Conservation (phyloP, 2,797 vertebrate species). For the Xenops minutus region DNA sequence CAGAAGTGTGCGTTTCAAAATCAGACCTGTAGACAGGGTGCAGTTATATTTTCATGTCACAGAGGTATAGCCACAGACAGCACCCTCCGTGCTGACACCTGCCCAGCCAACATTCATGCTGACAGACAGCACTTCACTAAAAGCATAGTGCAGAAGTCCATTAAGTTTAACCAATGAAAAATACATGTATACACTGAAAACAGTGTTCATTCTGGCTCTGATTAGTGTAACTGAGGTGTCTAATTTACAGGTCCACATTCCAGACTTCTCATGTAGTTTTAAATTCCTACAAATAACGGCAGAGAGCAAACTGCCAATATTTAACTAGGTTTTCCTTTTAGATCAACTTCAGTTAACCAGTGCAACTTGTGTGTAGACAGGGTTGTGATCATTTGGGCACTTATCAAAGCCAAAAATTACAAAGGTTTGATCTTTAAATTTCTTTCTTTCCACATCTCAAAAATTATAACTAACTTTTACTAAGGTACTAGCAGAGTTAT, state of each 20-base stretch:
- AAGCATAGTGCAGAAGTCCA: background rate
- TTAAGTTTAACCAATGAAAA: background rate
- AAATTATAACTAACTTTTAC: background rate
- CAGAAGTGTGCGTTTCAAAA: background rate
- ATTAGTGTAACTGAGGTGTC: background rate
- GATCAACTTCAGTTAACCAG: background rate
- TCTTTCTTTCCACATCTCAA: background rate
- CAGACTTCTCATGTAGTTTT: background rate
- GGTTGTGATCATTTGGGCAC: background rate
- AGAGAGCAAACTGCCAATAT: background rate
- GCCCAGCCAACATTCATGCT: background rate
- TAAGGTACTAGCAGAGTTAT: background rate
- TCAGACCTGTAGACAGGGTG: background rate
- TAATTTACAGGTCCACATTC: background rate
- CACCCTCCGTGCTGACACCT: background rate
- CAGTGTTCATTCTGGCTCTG: background rate
- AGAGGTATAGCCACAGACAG: background rate
- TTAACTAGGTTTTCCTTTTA: background rate
- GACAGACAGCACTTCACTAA: background rate
- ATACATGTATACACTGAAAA: background rate
- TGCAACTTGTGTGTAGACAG: background rate
- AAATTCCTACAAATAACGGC: background rate
- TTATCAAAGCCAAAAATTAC: background rate
- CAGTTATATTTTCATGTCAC: background rate
- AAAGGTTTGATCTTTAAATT: background rate